phyloP scores from a whole-genome alignment of 1,140 invertebrate species.

The Procambarus clarkii region DNA sequence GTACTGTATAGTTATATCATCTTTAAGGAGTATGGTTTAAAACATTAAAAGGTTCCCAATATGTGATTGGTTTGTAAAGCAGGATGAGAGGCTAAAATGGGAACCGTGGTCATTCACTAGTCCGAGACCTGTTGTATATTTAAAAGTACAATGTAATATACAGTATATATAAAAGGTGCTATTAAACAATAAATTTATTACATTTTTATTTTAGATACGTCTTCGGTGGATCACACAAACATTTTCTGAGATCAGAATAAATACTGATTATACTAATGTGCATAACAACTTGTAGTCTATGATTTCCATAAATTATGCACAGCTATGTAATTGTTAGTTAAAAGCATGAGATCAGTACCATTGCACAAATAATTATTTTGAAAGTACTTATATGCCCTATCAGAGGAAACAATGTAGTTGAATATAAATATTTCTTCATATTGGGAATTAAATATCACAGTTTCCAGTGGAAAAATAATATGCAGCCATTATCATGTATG shows the following conservation, averaged over 20 bases:
- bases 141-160: too few species aligned
- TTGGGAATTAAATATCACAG: constrained; percentile 55
- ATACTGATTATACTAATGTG: constrained; percentile 58
- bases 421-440: constrained; percentile 12
- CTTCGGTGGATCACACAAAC: constrained; percentile 63
- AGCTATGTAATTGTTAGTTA: constrained; percentile 17
- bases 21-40: too few species aligned
- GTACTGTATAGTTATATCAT: too few species aligned
- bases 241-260: constrained; percentile 66
- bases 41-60: too few species aligned
- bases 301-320: constrained; percentile 18
- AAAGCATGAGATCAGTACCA: constrained; percentile 65
- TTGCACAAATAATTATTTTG: constrained; percentile 53
- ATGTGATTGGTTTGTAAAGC: too few species aligned
- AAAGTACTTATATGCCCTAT: constrained; percentile 4
- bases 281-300: constrained; percentile 15
- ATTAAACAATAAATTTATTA: not conserved
- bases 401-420: not conserved
- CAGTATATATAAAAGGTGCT: too few species aligned
- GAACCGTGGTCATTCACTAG: too few species aligned
- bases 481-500: constrained; percentile 47
- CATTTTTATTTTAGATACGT: constrained; percentile 60
- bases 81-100: too few species aligned
- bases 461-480: constrained; percentile 44
- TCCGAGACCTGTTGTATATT: too few species aligned